phyloP scores from a whole-genome alignment of 2,113 vertebrate genomes.

The Thalassoma bifasciatum region DNA sequence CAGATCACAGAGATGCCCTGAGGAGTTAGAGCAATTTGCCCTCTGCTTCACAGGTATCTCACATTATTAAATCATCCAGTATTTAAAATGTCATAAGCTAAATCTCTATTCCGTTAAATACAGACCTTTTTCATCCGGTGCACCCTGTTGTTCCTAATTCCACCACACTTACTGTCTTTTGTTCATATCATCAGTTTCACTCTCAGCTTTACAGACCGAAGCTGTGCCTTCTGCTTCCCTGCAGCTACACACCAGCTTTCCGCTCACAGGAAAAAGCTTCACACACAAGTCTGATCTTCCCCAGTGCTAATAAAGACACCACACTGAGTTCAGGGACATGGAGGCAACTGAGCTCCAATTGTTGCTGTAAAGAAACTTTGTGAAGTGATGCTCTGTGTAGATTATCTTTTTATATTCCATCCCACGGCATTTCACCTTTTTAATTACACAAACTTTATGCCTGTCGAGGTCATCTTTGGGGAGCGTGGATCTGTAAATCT shows the following conservation, averaged over 20 bases:
- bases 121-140: not conserved
- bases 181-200: slow-evolving; percentile 3
- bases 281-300: slow-evolving; percentile 12
- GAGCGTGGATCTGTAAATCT: too few relatives aligned
- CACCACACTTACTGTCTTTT: not conserved
- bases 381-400: not conserved
- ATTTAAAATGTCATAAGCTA: slow-evolving; percentile 5
- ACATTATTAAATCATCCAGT: rapidly evolving
- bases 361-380: slow-evolving; percentile 2
- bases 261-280: not conserved
- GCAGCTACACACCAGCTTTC: slow-evolving; percentile 10
- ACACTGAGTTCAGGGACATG: not conserved
- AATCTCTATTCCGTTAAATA: not conserved
- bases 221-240: slow-evolving; percentile 7
- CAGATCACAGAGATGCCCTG: too few relatives aligned
- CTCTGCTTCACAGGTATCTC: not conserved
- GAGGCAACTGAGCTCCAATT: not conserved
- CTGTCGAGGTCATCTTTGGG: not conserved
- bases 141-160: slow-evolving; percentile 8
- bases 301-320: not conserved
- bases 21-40: too few relatives aligned
- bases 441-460: too few relatives aligned
- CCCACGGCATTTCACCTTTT: not conserved
- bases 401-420: too few relatives aligned
- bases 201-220: not conserved